Evolutionary conservation across 2,797 vertebrate species (phyloP).

Genomic region (Kryptopterus vitreolus): DNA sequence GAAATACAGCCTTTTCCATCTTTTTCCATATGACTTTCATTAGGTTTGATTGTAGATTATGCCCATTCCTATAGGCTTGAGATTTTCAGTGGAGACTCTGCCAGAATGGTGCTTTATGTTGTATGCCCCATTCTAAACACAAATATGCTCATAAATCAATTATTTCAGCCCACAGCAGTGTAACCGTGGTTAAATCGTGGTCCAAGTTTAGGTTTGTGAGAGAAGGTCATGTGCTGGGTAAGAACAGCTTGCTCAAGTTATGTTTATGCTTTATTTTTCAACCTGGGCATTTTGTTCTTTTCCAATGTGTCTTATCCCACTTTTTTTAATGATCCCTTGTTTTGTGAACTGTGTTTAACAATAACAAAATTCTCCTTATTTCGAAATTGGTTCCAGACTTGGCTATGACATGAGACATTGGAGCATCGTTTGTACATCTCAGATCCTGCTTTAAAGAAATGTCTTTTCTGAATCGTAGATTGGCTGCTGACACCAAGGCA

Average conservation of each 20-base stretch:
- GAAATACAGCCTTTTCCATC: neutral
- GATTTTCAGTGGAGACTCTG: neutral
- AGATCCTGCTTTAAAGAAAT: neutral
- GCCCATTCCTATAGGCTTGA: neutral
- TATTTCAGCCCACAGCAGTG: slow-evolving; percentile 39
- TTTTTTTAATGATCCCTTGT: too few relatives aligned
- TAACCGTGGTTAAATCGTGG: slow-evolving; percentile 40
- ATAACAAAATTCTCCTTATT: neutral
- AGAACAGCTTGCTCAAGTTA: slow-evolving; percentile 33
- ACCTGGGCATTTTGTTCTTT: slow-evolving; percentile 7
- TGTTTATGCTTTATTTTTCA: slow-evolving; percentile 43
- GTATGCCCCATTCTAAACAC: slow-evolving; percentile 32
- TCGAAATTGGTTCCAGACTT: neutral
- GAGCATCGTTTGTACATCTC: neutral
- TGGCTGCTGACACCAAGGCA: too few relatives aligned
- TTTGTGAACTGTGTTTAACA: neutral
- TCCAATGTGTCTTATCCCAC: too few relatives aligned
- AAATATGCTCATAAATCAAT: slow-evolving; percentile 33
- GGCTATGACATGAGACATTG: neutral
- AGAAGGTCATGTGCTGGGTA: slow-evolving; percentile 44
- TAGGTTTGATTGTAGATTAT: neutral
- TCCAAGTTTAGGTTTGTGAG: slow-evolving; percentile 40
- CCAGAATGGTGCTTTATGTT: neutral
- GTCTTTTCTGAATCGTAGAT: too few relatives aligned
- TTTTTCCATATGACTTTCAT: neutral